Evolutionary conservation across 2,797 vertebrate genomes (phyloP).

Genomic region (Aplochiton taeniatus): DNA sequence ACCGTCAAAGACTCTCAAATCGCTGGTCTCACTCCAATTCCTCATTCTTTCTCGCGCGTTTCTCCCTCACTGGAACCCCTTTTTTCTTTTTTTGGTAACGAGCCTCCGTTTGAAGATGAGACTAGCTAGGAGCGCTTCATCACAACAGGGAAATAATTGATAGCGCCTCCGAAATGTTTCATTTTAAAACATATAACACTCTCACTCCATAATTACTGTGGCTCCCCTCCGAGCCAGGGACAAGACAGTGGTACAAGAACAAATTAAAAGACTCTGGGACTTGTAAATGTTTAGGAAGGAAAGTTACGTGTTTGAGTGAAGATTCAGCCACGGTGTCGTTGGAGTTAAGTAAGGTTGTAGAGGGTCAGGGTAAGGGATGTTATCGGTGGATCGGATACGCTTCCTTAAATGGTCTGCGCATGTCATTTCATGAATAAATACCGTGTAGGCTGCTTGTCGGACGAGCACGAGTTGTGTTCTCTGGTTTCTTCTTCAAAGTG

Average conservation of each 20-base stretch:
- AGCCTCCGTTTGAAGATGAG: constrained; percentile 18
- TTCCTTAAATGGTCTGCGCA: no score
- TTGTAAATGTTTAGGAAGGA: background rate
- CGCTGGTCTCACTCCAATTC: no score
- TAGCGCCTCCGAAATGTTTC: constrained; percentile 18
- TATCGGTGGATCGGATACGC: no score
- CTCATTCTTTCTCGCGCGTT: background rate
- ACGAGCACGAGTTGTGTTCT: no score
- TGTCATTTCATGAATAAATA: no score
- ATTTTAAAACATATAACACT: constrained; percentile 27
- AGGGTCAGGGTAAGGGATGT: no score
- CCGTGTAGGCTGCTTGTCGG: no score
- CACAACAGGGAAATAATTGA: constrained; percentile 32
- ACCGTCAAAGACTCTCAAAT: background rate
- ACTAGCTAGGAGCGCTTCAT: constrained; percentile 19
- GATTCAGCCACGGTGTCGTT: no score
- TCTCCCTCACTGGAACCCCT: background rate
- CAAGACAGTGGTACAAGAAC: background rate
- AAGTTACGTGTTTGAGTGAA: no score
- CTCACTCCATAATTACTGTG: constrained; percentile 17
- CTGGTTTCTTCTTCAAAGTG: no score
- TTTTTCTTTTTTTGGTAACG: no score
- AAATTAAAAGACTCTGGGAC: constrained; percentile 2
- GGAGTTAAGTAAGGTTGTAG: no score
- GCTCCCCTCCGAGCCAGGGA: constrained; percentile 1